Evolutionary conservation across 2,113 vertebrate species (phyloP).

Genomic region (Xiphophorus hellerii): DNA sequence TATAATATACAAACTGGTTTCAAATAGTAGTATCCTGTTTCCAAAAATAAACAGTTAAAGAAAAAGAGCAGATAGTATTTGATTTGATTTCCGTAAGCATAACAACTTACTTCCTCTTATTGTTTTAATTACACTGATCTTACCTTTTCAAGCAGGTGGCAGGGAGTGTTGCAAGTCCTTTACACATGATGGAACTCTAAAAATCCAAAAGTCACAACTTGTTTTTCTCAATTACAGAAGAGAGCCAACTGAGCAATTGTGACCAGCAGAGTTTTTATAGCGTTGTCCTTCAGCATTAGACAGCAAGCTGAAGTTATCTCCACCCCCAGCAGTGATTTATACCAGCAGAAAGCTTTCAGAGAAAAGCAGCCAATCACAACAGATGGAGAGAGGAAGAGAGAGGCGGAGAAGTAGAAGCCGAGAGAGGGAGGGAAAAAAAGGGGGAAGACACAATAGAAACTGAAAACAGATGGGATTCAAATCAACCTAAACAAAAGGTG

Average conservation of each 20-base stretch:
- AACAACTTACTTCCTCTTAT: background rate
- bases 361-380: slow-evolving; percentile 65
- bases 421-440: slow-evolving; percentile 6
- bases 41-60: background rate
- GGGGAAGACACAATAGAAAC: background rate
- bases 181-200: slow-evolving; percentile 85
- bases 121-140: slow-evolving; percentile 24
- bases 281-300: slow-evolving; percentile 20
- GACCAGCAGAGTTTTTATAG: slow-evolving; percentile 16
- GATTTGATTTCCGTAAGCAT: background rate
- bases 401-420: background rate
- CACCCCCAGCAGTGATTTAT: slow-evolving; percentile 67
- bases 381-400: background rate
- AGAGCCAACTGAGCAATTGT: background rate
- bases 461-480: background rate
- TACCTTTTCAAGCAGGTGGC: slow-evolving; percentile 95
- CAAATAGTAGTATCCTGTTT: background rate
- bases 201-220: slow-evolving; percentile 30
- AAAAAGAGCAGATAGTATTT: background rate
- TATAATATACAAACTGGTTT: background rate
- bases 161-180: slow-evolving; percentile 90
- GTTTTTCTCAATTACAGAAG: background rate
- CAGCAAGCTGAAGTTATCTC: slow-evolving; percentile 51
- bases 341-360: slow-evolving; percentile 38
- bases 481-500: slow-evolving; percentile 37